These are phyloP conservation scores for Larimichthys polyactis DNA, from an alignment of 2,113 vertebrate species.

Conservation along the genomic window DNA sequence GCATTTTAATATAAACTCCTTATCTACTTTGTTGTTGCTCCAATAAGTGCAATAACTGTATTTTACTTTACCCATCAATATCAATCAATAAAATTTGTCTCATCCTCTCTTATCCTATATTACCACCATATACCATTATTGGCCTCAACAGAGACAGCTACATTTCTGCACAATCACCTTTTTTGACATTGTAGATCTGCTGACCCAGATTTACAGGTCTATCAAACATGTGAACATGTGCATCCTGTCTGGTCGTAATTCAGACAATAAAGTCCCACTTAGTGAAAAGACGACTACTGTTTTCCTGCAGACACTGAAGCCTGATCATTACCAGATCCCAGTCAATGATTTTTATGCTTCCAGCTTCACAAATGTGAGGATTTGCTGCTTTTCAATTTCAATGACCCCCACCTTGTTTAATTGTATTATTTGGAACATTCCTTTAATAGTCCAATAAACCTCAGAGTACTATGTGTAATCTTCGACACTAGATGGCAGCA, in stretches of 20 bases:
- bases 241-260: neutral
- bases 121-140: neutral
- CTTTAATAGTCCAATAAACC: neutral
- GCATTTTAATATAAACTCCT: too few relatives aligned
- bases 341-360: conserved; percentile 9
- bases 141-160: neutral
- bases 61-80: too few relatives aligned
- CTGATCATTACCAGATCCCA: conserved; percentile 50
- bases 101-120: neutral
- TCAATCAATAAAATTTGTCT: neutral
- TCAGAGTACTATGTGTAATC: neutral
- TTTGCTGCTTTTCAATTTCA: too few relatives aligned
- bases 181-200: neutral
- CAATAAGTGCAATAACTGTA: too few relatives aligned
- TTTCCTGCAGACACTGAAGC: conserved; percentile 16
- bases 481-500: conserved; percentile 57
- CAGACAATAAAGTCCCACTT: neutral
- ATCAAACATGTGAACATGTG: conserved; percentile 2
- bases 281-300: neutral
- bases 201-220: too few relatives aligned
- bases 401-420: too few relatives aligned
- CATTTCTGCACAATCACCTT: neutral
- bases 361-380: too few relatives aligned
- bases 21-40: too few relatives aligned
- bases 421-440: neutral